Conservation (phyloP, 2,113 vertebrate genomes). For the Sitta europaea region DNA sequence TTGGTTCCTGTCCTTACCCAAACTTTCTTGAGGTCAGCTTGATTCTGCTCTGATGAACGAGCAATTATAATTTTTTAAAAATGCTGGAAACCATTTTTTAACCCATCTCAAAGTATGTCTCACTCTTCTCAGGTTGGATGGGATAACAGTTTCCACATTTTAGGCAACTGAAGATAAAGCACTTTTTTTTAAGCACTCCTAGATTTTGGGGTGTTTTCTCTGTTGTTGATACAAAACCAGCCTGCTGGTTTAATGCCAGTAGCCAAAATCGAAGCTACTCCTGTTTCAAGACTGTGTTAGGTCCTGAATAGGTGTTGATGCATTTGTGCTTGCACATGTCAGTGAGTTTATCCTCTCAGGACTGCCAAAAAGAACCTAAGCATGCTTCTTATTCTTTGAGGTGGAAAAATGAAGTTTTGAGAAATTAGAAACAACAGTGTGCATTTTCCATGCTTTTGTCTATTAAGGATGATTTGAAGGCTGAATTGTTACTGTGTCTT, state of each 20-base stretch:
- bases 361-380: not conserved
- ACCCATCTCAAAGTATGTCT: not conserved
- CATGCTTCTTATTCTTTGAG: not conserved
- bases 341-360: not conserved
- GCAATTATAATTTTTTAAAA: not conserved
- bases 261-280: not conserved
- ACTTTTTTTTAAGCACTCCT: fast-evolving
- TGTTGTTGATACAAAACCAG: not conserved
- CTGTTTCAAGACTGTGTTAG: not conserved
- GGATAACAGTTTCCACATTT: not conserved
- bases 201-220: not conserved
- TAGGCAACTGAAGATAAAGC: not conserved
- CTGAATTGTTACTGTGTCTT: not conserved
- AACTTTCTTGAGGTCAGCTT: not conserved
- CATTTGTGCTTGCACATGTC: not conserved
- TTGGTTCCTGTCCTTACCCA: not conserved
- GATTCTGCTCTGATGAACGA: not conserved
- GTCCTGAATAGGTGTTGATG: not conserved
- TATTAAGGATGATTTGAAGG: not conserved
- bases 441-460: not conserved
- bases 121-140: not conserved
- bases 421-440: not conserved
- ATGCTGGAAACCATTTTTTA: not conserved
- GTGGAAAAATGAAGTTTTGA: not conserved
- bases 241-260: not conserved